Conservation (phyloP, 2,888 invertebrate genomes). For the Drosophila dives region DNA sequence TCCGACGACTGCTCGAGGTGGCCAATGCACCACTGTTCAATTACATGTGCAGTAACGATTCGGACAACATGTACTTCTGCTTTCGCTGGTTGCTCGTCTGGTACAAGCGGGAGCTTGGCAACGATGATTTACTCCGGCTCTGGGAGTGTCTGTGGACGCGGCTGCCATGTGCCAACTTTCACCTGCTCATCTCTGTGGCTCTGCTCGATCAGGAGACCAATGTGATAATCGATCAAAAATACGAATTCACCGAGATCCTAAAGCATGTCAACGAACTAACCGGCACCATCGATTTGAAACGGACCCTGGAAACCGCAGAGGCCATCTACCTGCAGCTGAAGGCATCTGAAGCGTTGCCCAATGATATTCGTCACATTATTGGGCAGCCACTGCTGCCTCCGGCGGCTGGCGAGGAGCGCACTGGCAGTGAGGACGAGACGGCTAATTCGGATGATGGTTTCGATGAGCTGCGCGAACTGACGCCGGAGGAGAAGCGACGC, state of each 20-base stretch:
- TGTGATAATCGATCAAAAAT: conserved; percentile 94
- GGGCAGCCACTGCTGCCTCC: conserved; percentile 86
- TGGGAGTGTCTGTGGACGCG: conserved; percentile 99
- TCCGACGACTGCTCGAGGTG: conserved; percentile 92
- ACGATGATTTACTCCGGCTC: conserved; percentile 93
- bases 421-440: conserved; percentile 59
- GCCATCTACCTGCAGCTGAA: conserved; percentile 95
- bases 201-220: conserved; percentile 96
- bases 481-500: conserved; percentile 81
- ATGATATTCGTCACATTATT: conserved; percentile 89
- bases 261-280: conserved; percentile 98
- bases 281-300: conserved; percentile 92
- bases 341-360: conserved; percentile 89
- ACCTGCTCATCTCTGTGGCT: conserved; percentile 95
- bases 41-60: conserved; percentile 89
- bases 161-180: conserved; percentile 97
- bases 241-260: conserved; percentile 97
- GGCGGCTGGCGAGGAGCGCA: conserved; percentile 37
- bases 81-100: conserved; percentile 98
- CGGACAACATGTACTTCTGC: conserved; percentile 98
- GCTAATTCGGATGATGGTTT: conserved; percentile 84
- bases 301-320: conserved; percentile 94
- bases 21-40: conserved; percentile 93
- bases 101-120: conserved; percentile 97
- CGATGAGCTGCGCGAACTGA: conserved; percentile 78